Evolutionary conservation across 2,888 invertebrate species (phyloP), one percentile per base, ranked within the genome.

Genomic region (Cremastobaeus sp.): DNA sequence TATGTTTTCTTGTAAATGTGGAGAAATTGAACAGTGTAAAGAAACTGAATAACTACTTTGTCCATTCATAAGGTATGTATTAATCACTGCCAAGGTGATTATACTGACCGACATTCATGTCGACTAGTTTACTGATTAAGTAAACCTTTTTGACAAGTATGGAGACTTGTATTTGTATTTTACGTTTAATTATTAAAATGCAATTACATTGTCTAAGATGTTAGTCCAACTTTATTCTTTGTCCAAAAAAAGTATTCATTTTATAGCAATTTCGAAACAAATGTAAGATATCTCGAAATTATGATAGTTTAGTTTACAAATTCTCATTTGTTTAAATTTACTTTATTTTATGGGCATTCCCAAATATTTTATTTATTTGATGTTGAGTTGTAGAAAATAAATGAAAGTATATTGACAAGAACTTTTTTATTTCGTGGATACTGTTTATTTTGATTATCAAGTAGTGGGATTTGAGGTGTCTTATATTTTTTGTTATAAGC

Each of bases 11-110:
- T 64, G 55, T 62, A 47, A 55, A 62, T 3, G 20, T 41, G 4
- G 35, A 8, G 14, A 54, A 64, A 35, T n/a, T 34, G 17, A 18
- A 52, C 9, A n/a, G n/a, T n/a, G n/a, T n/a, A n/a, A n/a, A n/a
- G 28, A 50, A 21, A 39, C 41, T 50, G 18, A 39, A 20, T 32
- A 43, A 37, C 37, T 28, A 45, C 21, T 37, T 11, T 70, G 54
- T 74, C 60, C 35, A 65, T 74, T 74, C 62, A 48, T 74, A 74
- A 21, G 25, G 70, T 62, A 69, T 37, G 41, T 54, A 39, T 39
- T 54, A 9, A 35, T 50, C 14, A 21, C 25, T 14, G 43, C 45
- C 14, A 43, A 34, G 25, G 45, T 45, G 15, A 45, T 43, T 25
- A 48, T 32, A 37, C 20, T 14, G 35, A n/a, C n/a, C n/a, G n/a